Percentiles rank a stretch among this genome's conserved stretches.
These are phyloP conservation scores for Brenthis ino DNA, from an alignment of 2,888 invertebrate genomes.

Conservation along the genomic window DNA sequence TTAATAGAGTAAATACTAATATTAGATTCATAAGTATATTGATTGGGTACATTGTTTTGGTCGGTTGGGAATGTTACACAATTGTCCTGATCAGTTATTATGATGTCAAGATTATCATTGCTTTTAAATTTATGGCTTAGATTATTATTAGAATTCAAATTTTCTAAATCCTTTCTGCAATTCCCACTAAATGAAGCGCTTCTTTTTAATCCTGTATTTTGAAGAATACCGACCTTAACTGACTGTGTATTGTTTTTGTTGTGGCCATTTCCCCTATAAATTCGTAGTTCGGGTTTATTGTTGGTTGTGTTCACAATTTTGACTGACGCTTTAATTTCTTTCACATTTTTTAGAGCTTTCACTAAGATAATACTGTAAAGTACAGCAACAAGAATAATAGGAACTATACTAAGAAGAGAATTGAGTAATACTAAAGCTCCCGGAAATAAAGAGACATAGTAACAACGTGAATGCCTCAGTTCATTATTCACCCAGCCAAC, in stretches of 20 bases:
- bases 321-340: constrained; percentile 54
- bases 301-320: constrained; percentile 50
- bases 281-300: constrained; percentile 57
- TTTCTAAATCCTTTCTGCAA: constrained; percentile 36
- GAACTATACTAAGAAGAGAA: constrained; percentile 79
- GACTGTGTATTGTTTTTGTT: constrained; percentile 44
- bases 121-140: constrained; percentile 56
- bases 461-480: constrained; percentile 63
- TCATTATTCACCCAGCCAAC: constrained; percentile 80
- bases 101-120: constrained; percentile 52
- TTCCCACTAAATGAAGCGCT: constrained; percentile 60
- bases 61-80: constrained; percentile 38
- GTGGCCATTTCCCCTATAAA: constrained; percentile 55
- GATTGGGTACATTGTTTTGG: constrained; percentile 8
- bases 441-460: constrained; percentile 82
- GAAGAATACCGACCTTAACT: constrained; percentile 40
- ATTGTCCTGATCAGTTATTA: constrained; percentile 25
- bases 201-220: constrained; percentile 49
- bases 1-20: constrained; percentile 60
- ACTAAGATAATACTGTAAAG: constrained; percentile 83
- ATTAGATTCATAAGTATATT: constrained; percentile 51
- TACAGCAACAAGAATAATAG: constrained; percentile 67
- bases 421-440: constrained; percentile 79
- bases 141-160: constrained; percentile 30
- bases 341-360: constrained; percentile 78